Evolutionary conservation across 1,140 invertebrate species (phyloP), one percentile per base, ranked within the genome.

Genomic region (Macrotrachela quadricornifera): DNA sequence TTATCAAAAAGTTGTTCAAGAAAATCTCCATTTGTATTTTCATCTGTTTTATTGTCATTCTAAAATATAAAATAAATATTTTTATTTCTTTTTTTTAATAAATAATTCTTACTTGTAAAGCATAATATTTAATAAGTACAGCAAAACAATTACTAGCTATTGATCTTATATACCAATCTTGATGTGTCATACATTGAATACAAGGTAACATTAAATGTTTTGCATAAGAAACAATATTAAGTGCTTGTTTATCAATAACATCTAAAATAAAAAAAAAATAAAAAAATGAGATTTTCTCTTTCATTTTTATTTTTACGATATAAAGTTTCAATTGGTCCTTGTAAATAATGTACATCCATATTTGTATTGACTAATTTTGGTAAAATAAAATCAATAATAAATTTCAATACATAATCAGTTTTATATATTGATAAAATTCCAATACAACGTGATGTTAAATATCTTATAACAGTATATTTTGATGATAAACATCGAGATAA

Each of bases 81-180:
- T 30, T 30, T 30, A 2, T 4, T 30, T 30, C 21, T 30, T 8
- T 4, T 4, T 30, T 8, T 4, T 4, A 10, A 59, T 48, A 30
- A 69, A 46, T 38, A 55, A 58, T 11, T 21, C 40, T 15, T 62
- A 60, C 62, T 65, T 63, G 36, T 65, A 58, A 17, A 64, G 90
- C 90, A 79, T 95, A 81, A n/a, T 95, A 71, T 62, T 87, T 80
- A n/a, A 96, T 81, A 0, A 95, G 74, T 0, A 83, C 82, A 10
- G 87, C 90, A 72, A 96, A 95, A 59, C 85, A 85, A 46, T 85
- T 79, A 6, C 86, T 91, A n/a, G 86, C 84, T 64, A 86, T 77
- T 40, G 85, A 69, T 50, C 90, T 73, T 1, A 88, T 81, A 6
- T 77, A 70, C 58, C 78, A 74, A 71, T 85, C 79, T 54, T 82